phyloP scores from a whole-genome alignment of 2,888 invertebrate genomes.

The Glyphotaelius pellucidus region DNA sequence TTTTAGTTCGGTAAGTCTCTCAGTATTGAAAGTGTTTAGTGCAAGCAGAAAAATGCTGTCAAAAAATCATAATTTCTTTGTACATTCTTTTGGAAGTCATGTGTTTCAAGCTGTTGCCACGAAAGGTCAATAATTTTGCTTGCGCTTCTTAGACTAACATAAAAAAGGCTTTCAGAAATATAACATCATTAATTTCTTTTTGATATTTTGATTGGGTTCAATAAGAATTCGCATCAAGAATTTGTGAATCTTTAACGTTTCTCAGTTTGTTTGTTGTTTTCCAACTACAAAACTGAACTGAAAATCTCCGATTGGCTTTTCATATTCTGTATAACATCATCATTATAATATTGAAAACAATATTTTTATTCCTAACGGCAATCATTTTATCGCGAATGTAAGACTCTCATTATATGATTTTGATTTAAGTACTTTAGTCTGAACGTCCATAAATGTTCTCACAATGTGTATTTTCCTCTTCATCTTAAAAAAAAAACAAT shows the following conservation, averaged over 20 bases:
- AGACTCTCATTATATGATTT: neutral
- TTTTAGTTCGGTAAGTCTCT: slow-evolving; percentile 20
- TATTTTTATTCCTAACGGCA: neutral
- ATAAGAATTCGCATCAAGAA: neutral
- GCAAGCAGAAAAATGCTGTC: neutral
- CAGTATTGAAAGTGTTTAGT: slow-evolving; percentile 19
- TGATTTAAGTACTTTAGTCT: neutral
- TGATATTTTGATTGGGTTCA: neutral
- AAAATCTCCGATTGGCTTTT: too few species aligned
- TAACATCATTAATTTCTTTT: neutral
- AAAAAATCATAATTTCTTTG: neutral
- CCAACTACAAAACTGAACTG: neutral
- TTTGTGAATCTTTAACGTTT: neutral
- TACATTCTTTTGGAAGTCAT: neutral
- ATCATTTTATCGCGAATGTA: neutral
- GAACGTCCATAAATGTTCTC: neutral
- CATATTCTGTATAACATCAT: neutral
- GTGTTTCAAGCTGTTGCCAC: neutral
- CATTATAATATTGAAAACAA: too few species aligned
- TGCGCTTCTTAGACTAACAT: neutral
- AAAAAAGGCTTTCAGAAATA: neutral
- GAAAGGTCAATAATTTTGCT: neutral
- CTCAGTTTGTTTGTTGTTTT: neutral
- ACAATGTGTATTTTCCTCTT: neutral
- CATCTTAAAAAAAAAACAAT: neutral